Evolutionary conservation across 2,888 invertebrate genomes (phyloP).

Genomic region (Apantesis nais): DNA sequence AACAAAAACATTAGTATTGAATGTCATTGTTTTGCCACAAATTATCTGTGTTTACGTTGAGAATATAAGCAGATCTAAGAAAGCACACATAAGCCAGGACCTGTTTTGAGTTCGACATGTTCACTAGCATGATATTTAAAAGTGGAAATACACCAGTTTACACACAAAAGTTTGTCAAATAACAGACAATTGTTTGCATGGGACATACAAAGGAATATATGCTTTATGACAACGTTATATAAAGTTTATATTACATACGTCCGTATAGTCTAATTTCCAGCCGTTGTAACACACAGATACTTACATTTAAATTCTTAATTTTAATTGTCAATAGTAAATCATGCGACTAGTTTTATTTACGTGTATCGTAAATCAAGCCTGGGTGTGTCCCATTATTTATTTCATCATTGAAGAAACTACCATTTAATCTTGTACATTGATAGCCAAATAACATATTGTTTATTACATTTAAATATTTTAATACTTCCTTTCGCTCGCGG

Average conservation of each 20-base stretch:
- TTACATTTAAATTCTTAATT: conserved; percentile 11
- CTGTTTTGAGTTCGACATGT: not conserved
- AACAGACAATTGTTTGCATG: not conserved
- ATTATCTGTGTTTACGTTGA: not conserved
- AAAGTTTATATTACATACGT: not conserved
- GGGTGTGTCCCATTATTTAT: conserved; percentile 9
- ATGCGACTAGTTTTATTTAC: conserved; percentile 12
- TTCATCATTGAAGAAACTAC: conserved; percentile 6
- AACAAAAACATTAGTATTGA: not conserved
- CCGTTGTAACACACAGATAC: not conserved
- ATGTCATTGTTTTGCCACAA: not conserved
- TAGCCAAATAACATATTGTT: conserved; percentile 9
- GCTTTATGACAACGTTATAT: not conserved
- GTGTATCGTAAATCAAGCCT: conserved; percentile 13
- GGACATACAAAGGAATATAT: not conserved
- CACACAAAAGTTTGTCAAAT: not conserved
- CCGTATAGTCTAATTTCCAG: not conserved
- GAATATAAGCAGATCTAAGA: not conserved
- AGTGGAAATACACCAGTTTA: not conserved
- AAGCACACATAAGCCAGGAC: not conserved
- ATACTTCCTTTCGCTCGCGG: conserved; percentile 19
- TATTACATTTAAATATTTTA: conserved; percentile 17
- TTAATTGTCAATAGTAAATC: conserved; percentile 18
- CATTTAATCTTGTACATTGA: conserved; percentile 5
- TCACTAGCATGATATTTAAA: not conserved